Evolutionary conservation across 1,140 invertebrate genomes (phyloP).

Genomic region (Aphidius gifuensis): DNA sequence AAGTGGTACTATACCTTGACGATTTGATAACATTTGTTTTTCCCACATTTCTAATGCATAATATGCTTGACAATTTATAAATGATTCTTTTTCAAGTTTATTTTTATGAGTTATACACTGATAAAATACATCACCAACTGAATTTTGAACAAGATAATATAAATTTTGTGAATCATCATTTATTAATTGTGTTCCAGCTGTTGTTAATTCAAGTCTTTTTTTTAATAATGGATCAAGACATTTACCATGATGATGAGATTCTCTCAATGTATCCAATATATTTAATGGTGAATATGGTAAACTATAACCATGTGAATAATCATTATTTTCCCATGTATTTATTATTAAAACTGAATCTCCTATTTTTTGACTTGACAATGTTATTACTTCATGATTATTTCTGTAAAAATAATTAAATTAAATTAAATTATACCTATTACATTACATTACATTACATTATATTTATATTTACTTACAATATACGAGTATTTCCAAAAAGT

Average conservation of each 20-base stretch:
- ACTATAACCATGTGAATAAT: conserved; percentile 36
- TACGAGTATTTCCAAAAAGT: conserved; percentile 30
- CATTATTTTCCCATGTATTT: conserved; percentile 42
- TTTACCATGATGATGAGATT: conserved; percentile 39
- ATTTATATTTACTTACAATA: conserved; percentile 30
- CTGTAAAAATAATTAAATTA: conserved; percentile 26
- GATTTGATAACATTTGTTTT: conserved; percentile 22
- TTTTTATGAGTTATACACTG: conserved; percentile 43
- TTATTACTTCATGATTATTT: conserved; percentile 40
- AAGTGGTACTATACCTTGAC: conserved; percentile 33
- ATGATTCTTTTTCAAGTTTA: conserved; percentile 33
- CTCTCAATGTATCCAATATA: conserved; percentile 39
- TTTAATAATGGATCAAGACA: conserved; percentile 43
- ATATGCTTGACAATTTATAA: conserved; percentile 35
- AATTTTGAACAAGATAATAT: conserved; percentile 46
- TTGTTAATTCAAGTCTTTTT: conserved; percentile 41
- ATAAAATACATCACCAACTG: conserved; percentile 51
- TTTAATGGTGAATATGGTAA: conserved; percentile 41
- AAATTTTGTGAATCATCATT: conserved; percentile 27
- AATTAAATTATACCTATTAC: too few relatives aligned
- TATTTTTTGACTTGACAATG: conserved; percentile 40
- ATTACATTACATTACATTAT: too few relatives aligned
- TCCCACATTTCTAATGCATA: conserved; percentile 44
- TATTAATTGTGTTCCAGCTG: conserved; percentile 38
- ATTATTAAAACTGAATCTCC: conserved; percentile 43